These are phyloP conservation scores for Chironomus striatipennis DNA, from an alignment of 1,140 invertebrate species.

Conservation along the genomic window DNA sequence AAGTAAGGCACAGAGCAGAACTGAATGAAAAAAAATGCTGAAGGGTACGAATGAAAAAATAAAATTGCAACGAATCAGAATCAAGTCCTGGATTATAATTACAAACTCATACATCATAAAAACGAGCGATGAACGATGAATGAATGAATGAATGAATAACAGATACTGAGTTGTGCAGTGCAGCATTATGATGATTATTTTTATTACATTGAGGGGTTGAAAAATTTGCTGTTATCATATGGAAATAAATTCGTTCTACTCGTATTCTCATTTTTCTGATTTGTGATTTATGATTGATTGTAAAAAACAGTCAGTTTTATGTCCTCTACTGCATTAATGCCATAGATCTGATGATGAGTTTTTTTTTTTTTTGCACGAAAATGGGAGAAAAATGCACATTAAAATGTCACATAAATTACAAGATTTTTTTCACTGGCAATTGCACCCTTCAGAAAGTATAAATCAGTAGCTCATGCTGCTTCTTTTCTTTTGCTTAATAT, in stretches of 20 bases:
- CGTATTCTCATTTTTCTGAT: neutral
- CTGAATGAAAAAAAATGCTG: no score
- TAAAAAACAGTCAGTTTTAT: neutral
- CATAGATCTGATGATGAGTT: neutral
- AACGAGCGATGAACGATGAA: neutral
- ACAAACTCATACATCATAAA: neutral
- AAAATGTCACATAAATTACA: conserved; percentile 23
- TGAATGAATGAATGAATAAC: neutral
- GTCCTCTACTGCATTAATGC: neutral
- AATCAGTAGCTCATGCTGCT: neutral
- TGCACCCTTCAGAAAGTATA: conserved; percentile 10
- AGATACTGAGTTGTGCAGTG: neutral
- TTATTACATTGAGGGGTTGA: neutral
- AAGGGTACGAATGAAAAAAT: no score
- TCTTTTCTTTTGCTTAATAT: no score
- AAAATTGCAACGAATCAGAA: no score
- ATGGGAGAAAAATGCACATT: conserved; percentile 17
- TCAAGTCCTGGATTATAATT: no score
- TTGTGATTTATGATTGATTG: conserved; percentile 23
- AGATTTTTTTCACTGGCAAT: conserved; percentile 4
- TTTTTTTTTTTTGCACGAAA: neutral
- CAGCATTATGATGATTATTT: neutral
- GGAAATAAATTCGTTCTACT: neutral
- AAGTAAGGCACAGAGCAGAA: no score
- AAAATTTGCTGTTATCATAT: neutral